Base-by-base conservation (phyloP, 2,113 vertebrate genomes). In the Chloropsis cyanopogon region DNA sequence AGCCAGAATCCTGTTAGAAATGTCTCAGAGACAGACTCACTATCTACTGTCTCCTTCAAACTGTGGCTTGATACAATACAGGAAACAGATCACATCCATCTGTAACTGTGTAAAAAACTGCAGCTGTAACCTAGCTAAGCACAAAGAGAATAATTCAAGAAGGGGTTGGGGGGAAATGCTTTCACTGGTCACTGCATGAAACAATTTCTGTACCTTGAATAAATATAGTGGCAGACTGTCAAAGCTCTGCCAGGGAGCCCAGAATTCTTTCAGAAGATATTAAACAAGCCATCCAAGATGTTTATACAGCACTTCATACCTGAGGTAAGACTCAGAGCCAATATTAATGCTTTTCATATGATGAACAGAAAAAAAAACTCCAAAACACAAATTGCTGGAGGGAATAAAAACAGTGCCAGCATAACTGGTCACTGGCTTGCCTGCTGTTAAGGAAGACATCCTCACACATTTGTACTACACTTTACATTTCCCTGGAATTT, bases 261-360 rank as follows among this genome's bases (percentile, higher is more conserved):
- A 85, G 35, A 94, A 63, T 68, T 87, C 41, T 96, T 97, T 95
- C 82, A 88, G 71, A 84, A 88, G 29, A n/a, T 56, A 93, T 56
- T 92, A 92, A 86, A 95, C 57, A 95, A 82, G 23, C 31, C 77
- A 54, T 83, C 86, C 54, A 75, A 92, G 56, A 61, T 89, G 28
- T 95, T 97, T 91, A 79, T 72, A 95, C 29, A 92, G 61, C 69
- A 88, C 52, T 95, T 95, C 28, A 88, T 23, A 39, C 46, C 83
- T 95, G 60, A 96, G 83, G 88, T 89, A 93, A 87, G 85, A 79
- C 65, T 96, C 83, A 92, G 80, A 85, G 88, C 49, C 92, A 95
- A 63, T 68, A 79, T 50, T 66, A 94, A 82, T 44, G 66, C 35
- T 95, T 91, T 96, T 97, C 56, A 65, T 61, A 81, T 17, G 59